Base-by-base conservation (phyloP, 2,113 vertebrate genomes). In the Polypterus bichir region DNA sequence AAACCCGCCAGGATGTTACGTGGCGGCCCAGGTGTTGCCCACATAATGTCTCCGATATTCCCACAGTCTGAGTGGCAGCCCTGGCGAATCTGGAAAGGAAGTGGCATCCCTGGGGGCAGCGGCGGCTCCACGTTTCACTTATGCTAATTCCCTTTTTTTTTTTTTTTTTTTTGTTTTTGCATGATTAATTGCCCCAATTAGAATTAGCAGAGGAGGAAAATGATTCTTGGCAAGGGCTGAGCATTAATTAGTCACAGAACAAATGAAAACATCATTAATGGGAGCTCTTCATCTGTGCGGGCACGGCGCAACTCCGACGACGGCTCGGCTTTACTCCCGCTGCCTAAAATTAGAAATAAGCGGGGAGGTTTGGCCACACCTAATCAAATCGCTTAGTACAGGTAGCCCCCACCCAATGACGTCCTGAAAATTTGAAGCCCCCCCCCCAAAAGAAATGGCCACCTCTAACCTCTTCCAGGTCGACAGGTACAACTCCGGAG, bases 101-200 rank as follows among this genome's bases (percentile, higher is more conserved):
- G 77, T 68, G 62, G 70, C 74, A 78, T 81, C 79, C 77, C 74
- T 75, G 64, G 76, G 77, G 78, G 73, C 59, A 64, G 27, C 71
- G 75, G 76, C 82, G 85, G 74, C 73, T 59, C 75, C 74, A 80
- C 80, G 80, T 85, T 79, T 83, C 77, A 77, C 78, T 81, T 48
- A 81, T 75, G 78, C 78, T 85, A 82, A 88, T 87, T 85, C 83
- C 69, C 27, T 27, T 27, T 27, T 27, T 27, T 27, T 27, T 27
- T 27, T 27, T 27, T 27, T 27, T 27, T 27, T 27, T 27, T 27
- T 27, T 27, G 27, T 76, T 78, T 82, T 78, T 75, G 77, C 73
- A 76, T 85, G 82, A 86, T 88, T 85, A 85, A 86, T 86, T 85
- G 78, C 72, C 78, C 80, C 77, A 83, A 82, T 86, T 85, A 83